These are phyloP conservation scores for Odontophorus gujanensis DNA, from an alignment of 2,113 vertebrate species.

Conservation along the genomic window DNA sequence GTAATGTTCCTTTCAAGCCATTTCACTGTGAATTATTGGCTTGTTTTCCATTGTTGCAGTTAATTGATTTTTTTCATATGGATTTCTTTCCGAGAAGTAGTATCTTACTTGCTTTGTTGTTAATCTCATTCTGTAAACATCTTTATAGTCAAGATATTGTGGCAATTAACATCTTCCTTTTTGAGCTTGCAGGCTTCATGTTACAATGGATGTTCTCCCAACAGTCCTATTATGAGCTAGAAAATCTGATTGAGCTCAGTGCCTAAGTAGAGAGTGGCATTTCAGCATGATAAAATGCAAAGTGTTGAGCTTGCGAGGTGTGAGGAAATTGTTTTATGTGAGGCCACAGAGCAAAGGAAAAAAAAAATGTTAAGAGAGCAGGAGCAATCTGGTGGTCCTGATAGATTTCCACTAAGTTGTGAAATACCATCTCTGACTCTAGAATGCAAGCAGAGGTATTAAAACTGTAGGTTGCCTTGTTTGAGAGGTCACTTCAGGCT, in stretches of 20 bases:
- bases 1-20: neutral
- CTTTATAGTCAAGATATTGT: conserved; percentile 7
- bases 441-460: neutral
- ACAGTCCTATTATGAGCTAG: conserved; percentile 15
- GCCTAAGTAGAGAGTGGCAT: neutral
- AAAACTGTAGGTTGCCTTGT: neutral
- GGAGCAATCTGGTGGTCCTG: neutral
- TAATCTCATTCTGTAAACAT: conserved; percentile 53
- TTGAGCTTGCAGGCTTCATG: neutral
- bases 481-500: neutral
- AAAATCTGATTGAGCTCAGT: conserved; percentile 11
- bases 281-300: neutral
- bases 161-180: conserved; percentile 16
- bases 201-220: conserved; percentile 32
- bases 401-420: neutral
- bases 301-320: conserved; percentile 19
- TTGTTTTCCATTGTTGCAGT: conserved; percentile 26
- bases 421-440: neutral
- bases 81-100: conserved; percentile 30
- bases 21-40: neutral
- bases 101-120: neutral
- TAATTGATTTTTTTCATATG: conserved; percentile 10
- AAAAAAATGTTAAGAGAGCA: neutral
- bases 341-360: neutral
- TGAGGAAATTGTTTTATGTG: neutral